phyloP scores from a whole-genome alignment of 2,888 invertebrate species.

The Cybosia mesomella region DNA sequence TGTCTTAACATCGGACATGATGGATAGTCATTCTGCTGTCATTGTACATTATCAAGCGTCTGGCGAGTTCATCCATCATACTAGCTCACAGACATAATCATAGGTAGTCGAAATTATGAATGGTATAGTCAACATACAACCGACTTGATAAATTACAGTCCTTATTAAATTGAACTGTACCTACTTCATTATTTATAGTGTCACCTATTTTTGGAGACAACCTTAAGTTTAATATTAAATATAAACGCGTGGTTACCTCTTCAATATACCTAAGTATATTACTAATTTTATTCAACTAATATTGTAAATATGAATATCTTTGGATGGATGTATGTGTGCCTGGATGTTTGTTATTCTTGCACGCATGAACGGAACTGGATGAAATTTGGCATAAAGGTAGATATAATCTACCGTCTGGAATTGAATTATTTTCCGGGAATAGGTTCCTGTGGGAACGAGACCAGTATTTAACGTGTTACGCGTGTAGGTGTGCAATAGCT shows the following conservation, averaged over 20 bases:
- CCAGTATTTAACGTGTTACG: too few relatives aligned
- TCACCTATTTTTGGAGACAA: background rate
- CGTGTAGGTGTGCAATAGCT: too few relatives aligned
- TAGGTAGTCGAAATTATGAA: slow-evolving; percentile 13
- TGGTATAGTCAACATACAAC: slow-evolving; percentile 5
- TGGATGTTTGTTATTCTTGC: too few relatives aligned
- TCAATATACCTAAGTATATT: too few relatives aligned
- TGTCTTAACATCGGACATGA: slow-evolving; percentile 37
- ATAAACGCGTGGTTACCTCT: background rate
- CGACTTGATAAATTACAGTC: slow-evolving; percentile 12
- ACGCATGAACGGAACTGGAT: too few relatives aligned
- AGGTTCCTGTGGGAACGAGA: too few relatives aligned
- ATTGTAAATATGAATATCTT: too few relatives aligned
- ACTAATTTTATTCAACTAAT: too few relatives aligned
- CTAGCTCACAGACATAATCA: slow-evolving; percentile 14
- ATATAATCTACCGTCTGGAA: too few relatives aligned
- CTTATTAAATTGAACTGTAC: slow-evolving; percentile 11
- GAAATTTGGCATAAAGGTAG: too few relatives aligned
- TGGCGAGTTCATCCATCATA: slow-evolving; percentile 36
- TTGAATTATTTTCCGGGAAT: too few relatives aligned
- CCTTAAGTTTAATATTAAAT: background rate
- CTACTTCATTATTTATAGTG: background rate
- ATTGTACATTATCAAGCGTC: slow-evolving; percentile 31
- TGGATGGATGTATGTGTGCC: too few relatives aligned
- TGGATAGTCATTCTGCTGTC: slow-evolving; percentile 38